Evolutionary conservation across 30 jellyfish, hydroid and myxozoan genomes (phyloP).

Genomic region (Catostylus mosaicus): DNA sequence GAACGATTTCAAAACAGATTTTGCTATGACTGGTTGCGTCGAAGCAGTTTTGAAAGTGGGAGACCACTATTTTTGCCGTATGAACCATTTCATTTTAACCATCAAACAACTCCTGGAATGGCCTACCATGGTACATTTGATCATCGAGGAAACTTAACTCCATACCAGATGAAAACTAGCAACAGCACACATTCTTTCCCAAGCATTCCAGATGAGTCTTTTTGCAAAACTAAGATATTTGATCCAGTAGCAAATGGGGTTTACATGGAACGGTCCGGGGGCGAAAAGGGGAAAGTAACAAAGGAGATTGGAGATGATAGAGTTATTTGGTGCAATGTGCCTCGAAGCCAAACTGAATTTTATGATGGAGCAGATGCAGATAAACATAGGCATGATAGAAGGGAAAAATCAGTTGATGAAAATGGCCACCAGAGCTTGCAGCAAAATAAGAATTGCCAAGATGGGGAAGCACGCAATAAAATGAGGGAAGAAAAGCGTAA

Average conservation of each 20-base stretch:
- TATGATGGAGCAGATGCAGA: not conserved
- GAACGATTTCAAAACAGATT: not conserved
- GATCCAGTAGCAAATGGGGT: not conserved
- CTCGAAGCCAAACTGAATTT: not conserved
- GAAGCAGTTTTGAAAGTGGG: not conserved
- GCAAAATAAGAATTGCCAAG: not conserved
- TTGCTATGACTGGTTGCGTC: slow-evolving; percentile 3
- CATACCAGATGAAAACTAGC: not conserved
- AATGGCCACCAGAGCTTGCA: not conserved
- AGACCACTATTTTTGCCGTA: not conserved
- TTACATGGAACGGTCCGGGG: not conserved
- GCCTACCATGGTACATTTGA: not conserved
- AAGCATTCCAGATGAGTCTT: not conserved
- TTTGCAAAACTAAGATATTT: not conserved
- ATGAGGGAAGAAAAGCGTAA: not conserved
- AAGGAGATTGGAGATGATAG: not conserved
- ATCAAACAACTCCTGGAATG: not conserved
- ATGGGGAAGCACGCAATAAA: not conserved
- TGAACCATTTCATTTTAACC: not conserved
- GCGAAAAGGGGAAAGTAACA: not conserved
- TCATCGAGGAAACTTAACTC: not conserved
- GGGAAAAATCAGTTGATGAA: not conserved
- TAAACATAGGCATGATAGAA: not conserved
- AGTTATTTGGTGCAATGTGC: not conserved
- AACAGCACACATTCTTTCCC: not conserved